Base-by-base conservation (phyloP, 2,113 vertebrate genomes). In the Amia ocellicauda region DNA sequence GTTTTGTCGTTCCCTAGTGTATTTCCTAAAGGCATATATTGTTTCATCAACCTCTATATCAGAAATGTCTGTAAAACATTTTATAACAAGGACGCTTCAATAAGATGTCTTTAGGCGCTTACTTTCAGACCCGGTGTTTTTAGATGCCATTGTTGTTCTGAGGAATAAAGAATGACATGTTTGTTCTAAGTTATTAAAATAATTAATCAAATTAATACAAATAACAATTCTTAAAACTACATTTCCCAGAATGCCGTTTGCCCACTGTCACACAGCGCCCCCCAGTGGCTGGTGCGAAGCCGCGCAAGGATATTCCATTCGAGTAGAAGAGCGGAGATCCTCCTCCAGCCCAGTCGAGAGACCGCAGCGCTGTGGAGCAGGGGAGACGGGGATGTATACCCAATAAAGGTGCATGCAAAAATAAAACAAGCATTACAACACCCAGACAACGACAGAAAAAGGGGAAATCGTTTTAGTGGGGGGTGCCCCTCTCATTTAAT, bases 221-320 rank as follows among this genome's bases (percentile, higher is more conserved):
- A n/a, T n/a, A n/a, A n/a, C n/a, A n/a, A n/a, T n/a, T n/a, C n/a
- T n/a, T n/a, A 29, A 57, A 41, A 80, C 81, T 79, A 79, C 80
- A 80, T 23, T 36, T 76, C 78, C 83, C 79, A 58, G 58, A 1
- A 53, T 54, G 69, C 74, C 42, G 60, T 16, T 29, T 20, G 36
- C 7, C 55, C 19, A 24, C 19, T 22, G n/a, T 24, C 14, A 16
- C 17, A 51, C 51, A 43, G 24, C 74, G 17, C 86, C 86, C 74
- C 69, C 87, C 56, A 54, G 83, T 64, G 91, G 87, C 72, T 0
- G 1, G 29, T 1, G 7, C 27, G 47, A 13, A 70, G 69, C 69
- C 76, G 73, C 80, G 78, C 85, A 74, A 63, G 68, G 27, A 76
- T 70, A 61, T 71, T 69, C 66, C 64, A 29, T 41, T 59, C 24